Base-by-base conservation (phyloP, 2,797 vertebrate species). In the Poecilia gillii region DNA sequence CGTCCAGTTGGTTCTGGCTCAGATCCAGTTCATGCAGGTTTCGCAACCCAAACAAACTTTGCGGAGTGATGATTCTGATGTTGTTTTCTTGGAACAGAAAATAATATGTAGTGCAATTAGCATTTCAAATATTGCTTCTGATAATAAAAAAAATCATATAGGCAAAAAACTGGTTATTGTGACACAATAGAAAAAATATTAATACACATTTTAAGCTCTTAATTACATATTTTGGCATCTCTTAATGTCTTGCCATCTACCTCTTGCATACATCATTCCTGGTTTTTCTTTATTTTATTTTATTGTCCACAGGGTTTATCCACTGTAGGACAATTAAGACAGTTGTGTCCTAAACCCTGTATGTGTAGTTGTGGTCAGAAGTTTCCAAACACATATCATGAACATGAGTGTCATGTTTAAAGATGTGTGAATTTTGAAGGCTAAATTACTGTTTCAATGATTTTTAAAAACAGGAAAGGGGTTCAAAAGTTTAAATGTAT, bases 21-120 rank as follows among this genome's bases (percentile, higher is more conserved):
- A 97, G 93, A 86, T 97, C 95, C 86, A 97, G 83, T 9, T 92
- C 87, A 80, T 97, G 93, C 80, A 97, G 89, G 74, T 94, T 93
- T 0, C 87, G 94, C 20, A 97, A 85, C 6, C 93, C 96, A 3
- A 91, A 89, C 88, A 98, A 95, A 12, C 77, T 80, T 31, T 84
- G 82, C 3, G 86, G 80, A 0, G 90, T 41, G 72, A 97, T 87
- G 74, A 71, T 87, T 75, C 89, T 89, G 73, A 96, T 95, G 88
- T 95, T 93, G 73, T 97, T 97, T 62, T 95, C 96, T 97, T 78
- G 7, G 73, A 82, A 79, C 18, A 78, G 8, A 20, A 82, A 85
- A 85, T 79, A 36, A 73, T n/a, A 79, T 28, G 25, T 4, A 7
- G 6, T 46, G 68, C 68, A n/a, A 25, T 45, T 16, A 45, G 41